phyloP scores from a whole-genome alignment of 2,113 vertebrate species.

The Cinclus mexicanus region DNA sequence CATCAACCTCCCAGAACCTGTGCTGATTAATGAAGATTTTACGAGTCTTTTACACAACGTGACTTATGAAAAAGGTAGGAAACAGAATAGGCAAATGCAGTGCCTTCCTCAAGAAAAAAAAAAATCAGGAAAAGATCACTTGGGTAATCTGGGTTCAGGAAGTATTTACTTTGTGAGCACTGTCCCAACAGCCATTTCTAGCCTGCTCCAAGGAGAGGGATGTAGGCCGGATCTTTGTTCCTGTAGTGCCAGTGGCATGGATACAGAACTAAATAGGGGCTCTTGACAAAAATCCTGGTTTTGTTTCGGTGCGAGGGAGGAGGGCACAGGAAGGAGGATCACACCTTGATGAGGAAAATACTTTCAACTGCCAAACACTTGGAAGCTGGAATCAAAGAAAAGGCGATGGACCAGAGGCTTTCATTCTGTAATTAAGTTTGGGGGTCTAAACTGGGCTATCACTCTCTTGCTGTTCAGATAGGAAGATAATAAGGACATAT shows the following conservation, averaged over 20 bases:
- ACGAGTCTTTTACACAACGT: conserved; percentile 76
- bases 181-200: neutral
- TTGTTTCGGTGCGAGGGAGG: neutral
- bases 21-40: conserved; percentile 76
- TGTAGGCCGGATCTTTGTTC: neutral
- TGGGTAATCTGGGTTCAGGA: neutral
- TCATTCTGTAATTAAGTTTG: neutral
- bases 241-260: neutral
- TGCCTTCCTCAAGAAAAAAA: neutral
- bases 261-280: neutral
- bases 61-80: conserved; percentile 81
- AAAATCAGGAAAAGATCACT: neutral
- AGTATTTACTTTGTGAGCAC: neutral
- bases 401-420: neutral
- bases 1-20: conserved; percentile 77
- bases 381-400: neutral
- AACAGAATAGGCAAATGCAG: neutral
- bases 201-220: neutral
- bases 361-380: neutral
- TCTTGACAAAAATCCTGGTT: neutral
- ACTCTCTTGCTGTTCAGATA: neutral
- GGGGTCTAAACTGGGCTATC: neutral
- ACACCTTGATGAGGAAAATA: neutral
- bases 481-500: neutral
- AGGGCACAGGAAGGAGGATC: neutral